These are phyloP conservation scores for Tyria jacobaeae DNA, from an alignment of 2,888 invertebrate genomes.

Conservation along the genomic window DNA sequence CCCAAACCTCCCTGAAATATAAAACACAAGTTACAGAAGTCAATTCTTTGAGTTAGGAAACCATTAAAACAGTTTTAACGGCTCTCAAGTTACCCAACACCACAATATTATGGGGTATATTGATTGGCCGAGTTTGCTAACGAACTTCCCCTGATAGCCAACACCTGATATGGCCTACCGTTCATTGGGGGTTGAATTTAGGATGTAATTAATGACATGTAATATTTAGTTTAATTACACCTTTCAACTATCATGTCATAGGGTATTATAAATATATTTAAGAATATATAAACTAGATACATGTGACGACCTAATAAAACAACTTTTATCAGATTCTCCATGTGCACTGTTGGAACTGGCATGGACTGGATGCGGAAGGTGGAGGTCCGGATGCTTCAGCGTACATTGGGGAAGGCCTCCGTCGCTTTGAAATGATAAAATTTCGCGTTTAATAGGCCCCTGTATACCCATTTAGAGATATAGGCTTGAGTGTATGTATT, in stretches of 20 bases:
- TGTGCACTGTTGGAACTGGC: too few species aligned
- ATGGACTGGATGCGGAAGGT: too few species aligned
- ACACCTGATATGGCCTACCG: not conserved
- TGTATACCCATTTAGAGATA: too few species aligned
- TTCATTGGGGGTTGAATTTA: conserved; percentile 4
- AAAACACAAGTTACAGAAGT: conserved; percentile 10
- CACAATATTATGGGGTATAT: conserved; percentile 29
- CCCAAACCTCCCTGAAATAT: not conserved
- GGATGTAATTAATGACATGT: conserved; percentile 2
- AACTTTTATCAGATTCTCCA: too few species aligned
- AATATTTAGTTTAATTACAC: conserved; percentile 3
- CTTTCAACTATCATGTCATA: not conserved
- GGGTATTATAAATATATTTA: not conserved
- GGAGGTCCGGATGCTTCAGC: too few species aligned
- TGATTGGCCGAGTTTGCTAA: conserved; percentile 34
- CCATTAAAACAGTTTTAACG: conserved; percentile 47
- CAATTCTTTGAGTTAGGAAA: not conserved
- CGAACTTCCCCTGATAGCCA: conserved; percentile 10
- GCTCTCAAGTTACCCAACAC: conserved; percentile 26
- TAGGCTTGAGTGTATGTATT: too few species aligned
- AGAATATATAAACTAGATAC: too few species aligned
- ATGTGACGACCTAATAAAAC: too few species aligned
- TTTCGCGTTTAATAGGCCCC: too few species aligned
- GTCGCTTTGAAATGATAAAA: too few species aligned
- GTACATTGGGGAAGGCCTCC: too few species aligned